phyloP scores from a whole-genome alignment of 2,888 invertebrate genomes.

The Sialis fuliginosa region DNA sequence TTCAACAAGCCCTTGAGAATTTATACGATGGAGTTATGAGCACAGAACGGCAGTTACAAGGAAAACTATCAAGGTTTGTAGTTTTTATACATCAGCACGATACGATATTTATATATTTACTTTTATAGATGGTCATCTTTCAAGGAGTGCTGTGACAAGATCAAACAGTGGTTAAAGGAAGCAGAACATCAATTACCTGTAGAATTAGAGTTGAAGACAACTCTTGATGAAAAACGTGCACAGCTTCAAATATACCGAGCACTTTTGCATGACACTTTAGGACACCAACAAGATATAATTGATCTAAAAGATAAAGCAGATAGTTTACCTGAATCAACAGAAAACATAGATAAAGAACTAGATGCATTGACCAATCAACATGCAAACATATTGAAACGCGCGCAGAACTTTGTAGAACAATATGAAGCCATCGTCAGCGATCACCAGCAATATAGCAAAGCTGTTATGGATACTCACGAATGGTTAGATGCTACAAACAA shows the following conservation, averaged over 20 bases:
- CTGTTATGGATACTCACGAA: conserved; percentile 70
- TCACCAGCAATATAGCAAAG: conserved; percentile 76
- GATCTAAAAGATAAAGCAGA: conserved; percentile 66
- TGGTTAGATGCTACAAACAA: conserved; percentile 74
- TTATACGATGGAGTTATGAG: conserved; percentile 65
- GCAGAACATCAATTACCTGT: conserved; percentile 58
- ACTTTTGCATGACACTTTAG: conserved; percentile 62
- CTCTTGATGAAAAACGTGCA: conserved; percentile 78
- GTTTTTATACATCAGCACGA: not conserved
- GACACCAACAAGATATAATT: conserved; percentile 70
- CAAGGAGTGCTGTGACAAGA: conserved; percentile 64
- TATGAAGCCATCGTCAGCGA: conserved; percentile 79
- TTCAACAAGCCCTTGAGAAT: conserved; percentile 65
- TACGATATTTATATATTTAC: not conserved
- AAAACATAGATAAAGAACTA: conserved; percentile 54
- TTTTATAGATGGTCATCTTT: conserved; percentile 63
- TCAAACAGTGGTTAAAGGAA: conserved; percentile 61
- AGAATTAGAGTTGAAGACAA: conserved; percentile 66
- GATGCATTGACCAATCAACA: conserved; percentile 54
- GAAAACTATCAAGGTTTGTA: conserved; percentile 45
- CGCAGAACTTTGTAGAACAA: conserved; percentile 60
- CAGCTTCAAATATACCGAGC: conserved; percentile 72
- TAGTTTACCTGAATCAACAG: conserved; percentile 59
- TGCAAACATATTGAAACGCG: conserved; percentile 45
- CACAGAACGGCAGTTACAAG: conserved; percentile 63